A percentile compares a stretch with the other conserved stretches of the same genome.
Conservation (phyloP, 2,888 invertebrate species). For the Microchrysa polita region DNA sequence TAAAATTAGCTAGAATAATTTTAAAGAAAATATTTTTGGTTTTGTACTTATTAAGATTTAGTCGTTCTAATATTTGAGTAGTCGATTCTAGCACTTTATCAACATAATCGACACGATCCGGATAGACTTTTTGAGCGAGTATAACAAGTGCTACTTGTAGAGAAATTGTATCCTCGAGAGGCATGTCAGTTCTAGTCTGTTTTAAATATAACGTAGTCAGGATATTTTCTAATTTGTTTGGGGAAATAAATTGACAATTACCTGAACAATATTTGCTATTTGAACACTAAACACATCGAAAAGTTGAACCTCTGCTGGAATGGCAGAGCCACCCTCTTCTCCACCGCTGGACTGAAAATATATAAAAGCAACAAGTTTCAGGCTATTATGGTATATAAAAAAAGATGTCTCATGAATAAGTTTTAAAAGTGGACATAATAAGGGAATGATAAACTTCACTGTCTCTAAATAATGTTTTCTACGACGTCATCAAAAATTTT, state of each 20-base stretch:
- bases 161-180: constrained; percentile 93
- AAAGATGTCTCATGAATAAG: too few relatives aligned
- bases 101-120: constrained; percentile 92
- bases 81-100: constrained; percentile 94
- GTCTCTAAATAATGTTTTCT: too few relatives aligned
- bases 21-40: too few relatives aligned
- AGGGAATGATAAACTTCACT: too few relatives aligned
- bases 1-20: too few relatives aligned
- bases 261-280: constrained; percentile 94
- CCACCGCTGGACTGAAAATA: constrained; percentile 55
- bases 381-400: too few relatives aligned
- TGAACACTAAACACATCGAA: constrained; percentile 99
- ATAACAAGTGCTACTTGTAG: constrained; percentile 94
- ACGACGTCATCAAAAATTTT: too few relatives aligned
- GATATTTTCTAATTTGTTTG: not conserved
- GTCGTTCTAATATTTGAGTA: constrained; percentile 87
- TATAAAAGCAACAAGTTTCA: not conserved
- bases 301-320: constrained; percentile 88
- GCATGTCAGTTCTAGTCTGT: constrained; percentile 91
- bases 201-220: constrained; percentile 48
- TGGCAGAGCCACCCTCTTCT: constrained; percentile 68
- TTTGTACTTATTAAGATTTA: constrained; percentile 81
- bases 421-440: too few relatives aligned
- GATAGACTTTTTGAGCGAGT: constrained; percentile 96
- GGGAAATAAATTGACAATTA: constrained; percentile 58